Conservation (phyloP, 2,888 invertebrate species). For the Pocota personata region DNA sequence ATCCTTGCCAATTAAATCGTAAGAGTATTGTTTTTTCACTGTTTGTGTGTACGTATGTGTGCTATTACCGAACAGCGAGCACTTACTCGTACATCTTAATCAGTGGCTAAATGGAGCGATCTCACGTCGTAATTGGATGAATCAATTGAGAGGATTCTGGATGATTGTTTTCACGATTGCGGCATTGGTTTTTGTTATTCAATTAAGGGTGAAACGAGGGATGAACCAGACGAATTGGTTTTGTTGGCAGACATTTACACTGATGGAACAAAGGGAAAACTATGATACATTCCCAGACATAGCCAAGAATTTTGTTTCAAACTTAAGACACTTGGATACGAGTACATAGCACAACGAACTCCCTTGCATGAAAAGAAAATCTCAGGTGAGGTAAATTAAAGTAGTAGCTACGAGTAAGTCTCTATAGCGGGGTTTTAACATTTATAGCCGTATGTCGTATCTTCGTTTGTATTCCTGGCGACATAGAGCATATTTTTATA, state of each 20-base stretch:
- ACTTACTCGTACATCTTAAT: slow-evolving; percentile 60
- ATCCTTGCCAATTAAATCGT: slow-evolving; percentile 70
- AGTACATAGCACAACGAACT: too few species aligned
- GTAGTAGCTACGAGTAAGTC: too few species aligned
- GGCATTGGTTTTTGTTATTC: slow-evolving; percentile 11
- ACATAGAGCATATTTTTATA: too few species aligned
- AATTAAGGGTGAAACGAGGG: slow-evolving; percentile 33
- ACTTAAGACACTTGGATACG: too few species aligned
- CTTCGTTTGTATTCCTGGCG: too few species aligned
- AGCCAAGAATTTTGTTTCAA: neutral
- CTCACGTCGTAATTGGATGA: slow-evolving; percentile 48
- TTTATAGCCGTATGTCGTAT: too few species aligned
- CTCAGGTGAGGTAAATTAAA: too few species aligned
- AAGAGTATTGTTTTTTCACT: slow-evolving; percentile 21
- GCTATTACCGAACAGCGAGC: neutral
- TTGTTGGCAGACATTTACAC: slow-evolving; percentile 1
- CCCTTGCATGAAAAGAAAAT: too few species aligned
- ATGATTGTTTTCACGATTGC: slow-evolving; percentile 15
- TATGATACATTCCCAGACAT: neutral
- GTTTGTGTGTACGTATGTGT: neutral
- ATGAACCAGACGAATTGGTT: slow-evolving; percentile 24
- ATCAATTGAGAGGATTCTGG: slow-evolving; percentile 33
- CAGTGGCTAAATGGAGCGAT: slow-evolving; percentile 61
- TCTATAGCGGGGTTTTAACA: too few species aligned
- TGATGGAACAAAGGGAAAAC: neutral